A percentile compares a stretch with the other conserved stretches of the same genome.
These are phyloP conservation scores for Drosophila stalkeri DNA, from an alignment of 2,888 invertebrate genomes.

Conservation along the genomic window DNA sequence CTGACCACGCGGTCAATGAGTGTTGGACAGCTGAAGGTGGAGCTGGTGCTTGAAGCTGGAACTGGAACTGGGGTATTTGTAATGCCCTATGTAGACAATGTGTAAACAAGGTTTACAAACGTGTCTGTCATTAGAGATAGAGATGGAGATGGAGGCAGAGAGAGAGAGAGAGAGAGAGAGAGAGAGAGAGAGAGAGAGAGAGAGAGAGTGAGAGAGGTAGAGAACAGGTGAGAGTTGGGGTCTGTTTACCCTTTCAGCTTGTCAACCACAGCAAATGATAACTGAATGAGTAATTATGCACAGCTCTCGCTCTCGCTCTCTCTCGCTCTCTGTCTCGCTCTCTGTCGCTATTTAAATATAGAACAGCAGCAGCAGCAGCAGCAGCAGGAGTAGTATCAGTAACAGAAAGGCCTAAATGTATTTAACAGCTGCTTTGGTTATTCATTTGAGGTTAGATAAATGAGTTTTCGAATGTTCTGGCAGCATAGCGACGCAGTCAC, in stretches of 20 bases:
- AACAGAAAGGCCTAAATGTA: background rate
- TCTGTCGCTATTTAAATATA: background rate
- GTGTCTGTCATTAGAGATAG: constrained; percentile 8
- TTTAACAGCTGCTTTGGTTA: constrained; percentile 2
- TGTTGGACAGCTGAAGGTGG: constrained; percentile 22
- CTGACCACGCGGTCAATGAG: constrained; percentile 39
- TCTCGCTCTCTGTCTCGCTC: background rate
- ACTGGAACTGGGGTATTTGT: constrained; percentile 39
- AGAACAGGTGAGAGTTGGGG: background rate
- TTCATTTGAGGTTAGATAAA: constrained; percentile 53
- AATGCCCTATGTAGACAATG: constrained; percentile 69
- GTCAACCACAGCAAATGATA: constrained; percentile 36
- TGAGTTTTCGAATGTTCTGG: constrained; percentile 34
- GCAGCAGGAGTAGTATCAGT: background rate
- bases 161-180: background rate
- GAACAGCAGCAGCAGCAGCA: background rate
- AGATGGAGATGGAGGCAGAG: background rate
- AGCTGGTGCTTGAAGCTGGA: background rate
- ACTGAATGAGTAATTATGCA: constrained; percentile 41
- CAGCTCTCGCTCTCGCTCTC: background rate
- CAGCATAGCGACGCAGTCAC: background rate
- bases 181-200: background rate
- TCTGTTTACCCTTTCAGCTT: constrained; percentile 8
- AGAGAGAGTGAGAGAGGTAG: background rate
- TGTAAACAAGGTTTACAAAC: constrained; percentile 73